Base-by-base conservation (phyloP, 2,797 vertebrate genomes). In the Iguana delicatissima region DNA sequence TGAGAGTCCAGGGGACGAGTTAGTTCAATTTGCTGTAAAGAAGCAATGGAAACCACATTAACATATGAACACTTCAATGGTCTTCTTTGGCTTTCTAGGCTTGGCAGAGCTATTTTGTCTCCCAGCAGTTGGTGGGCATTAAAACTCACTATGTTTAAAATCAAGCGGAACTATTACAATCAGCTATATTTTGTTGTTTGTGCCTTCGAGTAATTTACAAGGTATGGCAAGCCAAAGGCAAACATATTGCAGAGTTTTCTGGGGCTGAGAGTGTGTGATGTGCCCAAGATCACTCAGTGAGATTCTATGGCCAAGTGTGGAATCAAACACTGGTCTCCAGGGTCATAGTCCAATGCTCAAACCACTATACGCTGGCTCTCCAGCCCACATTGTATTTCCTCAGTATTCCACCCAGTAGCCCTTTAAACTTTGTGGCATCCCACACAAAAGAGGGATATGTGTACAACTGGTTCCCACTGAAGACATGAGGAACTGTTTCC, bases 1-100 rank as follows among this genome's bases (percentile, higher is more conserved):
- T 98, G 98, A 2, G 98, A 99, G 10, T 99, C 99, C 95, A 98
- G 86, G 0, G 99, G 99, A 18, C 99, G 97, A 0, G 98, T 99
- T 92, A 99, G 97, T 29, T 98, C 96, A 84, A 99, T 99, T 91
- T 98, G 98, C 99, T 99, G 94, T 38, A 13, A 73, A 73, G 86
- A 80, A 62, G 92, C 85, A 89, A 16, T 4, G 83, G 72, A 85
- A 87, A 59, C n/a, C 1, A 72, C 10, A 32, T 89, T 67, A 42
- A n/a, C 24, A 67, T 67, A 86, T 29, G 35, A 9, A 81, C 29
- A n/a, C 13, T 16, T 26, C 42, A 10, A 7, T 67, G 12, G 55
- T 24, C 14, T 57, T 7, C 0, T 3, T 64, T 42, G 64, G n/a
- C 29, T 77, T 67, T 13, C 64, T 10, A 16, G 46, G 29, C 2